Conservation (phyloP, 2,888 invertebrate genomes). For the Sesia apiformis region DNA sequence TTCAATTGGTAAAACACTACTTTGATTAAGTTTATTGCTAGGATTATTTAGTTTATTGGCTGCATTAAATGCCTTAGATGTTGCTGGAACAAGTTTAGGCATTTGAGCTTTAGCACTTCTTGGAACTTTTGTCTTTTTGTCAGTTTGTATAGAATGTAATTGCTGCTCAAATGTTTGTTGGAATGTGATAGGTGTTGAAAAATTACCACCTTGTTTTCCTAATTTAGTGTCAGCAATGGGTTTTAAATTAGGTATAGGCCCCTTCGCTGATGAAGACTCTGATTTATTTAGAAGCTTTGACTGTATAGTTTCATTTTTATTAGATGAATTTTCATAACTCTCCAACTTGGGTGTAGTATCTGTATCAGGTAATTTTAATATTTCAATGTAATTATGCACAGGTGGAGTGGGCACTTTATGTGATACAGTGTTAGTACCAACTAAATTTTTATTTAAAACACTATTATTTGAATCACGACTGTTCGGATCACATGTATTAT, state of each 20-base stretch:
- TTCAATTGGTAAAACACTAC: conserved; percentile 25
- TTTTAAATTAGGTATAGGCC: conserved; percentile 66
- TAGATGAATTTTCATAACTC: too few species aligned
- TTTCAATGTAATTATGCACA: conserved; percentile 78
- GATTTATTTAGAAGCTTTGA: conserved; percentile 19
- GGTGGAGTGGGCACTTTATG: conserved; percentile 65
- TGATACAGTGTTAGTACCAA: conserved; percentile 30
- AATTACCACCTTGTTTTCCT: conserved; percentile 51
- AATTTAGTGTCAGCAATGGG: conserved; percentile 66
- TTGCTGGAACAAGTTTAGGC: conserved; percentile 61
- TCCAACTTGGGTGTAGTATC: conserved; percentile 34
- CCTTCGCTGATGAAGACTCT: conserved; percentile 56
- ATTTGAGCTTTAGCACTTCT: conserved; percentile 60
- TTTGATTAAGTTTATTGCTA: conserved; percentile 28
- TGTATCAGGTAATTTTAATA: conserved; percentile 74
- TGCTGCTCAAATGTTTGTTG: conserved; percentile 71
- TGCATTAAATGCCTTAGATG: conserved; percentile 50
- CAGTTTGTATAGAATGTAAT: conserved; percentile 50
- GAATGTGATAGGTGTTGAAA: conserved; percentile 59
- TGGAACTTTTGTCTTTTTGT: conserved; percentile 55
- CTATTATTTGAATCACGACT: conserved; percentile 43
- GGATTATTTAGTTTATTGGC: conserved; percentile 43
- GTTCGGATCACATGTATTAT: conserved; percentile 32
- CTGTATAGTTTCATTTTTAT: too few species aligned
- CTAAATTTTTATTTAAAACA: conserved; percentile 49